phyloP scores from a whole-genome alignment of 2,888 invertebrate genomes.

The Nemapogon koenigi region DNA sequence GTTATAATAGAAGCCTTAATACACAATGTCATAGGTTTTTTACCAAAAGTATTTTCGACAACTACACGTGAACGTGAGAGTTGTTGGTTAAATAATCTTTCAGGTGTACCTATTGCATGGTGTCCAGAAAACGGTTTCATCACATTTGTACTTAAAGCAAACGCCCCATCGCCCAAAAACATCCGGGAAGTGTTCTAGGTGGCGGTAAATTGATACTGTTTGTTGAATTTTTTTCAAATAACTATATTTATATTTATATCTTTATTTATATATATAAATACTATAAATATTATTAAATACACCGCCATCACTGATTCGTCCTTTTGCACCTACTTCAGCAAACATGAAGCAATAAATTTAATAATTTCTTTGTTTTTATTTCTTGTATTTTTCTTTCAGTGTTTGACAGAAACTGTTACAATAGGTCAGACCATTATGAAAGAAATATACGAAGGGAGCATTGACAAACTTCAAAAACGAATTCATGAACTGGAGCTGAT shows the following conservation, averaged over 20 bases:
- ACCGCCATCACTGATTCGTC: conserved; percentile 10
- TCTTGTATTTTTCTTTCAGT: too few relatives aligned
- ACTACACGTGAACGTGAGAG: conserved; percentile 12
- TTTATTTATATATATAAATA: too few relatives aligned
- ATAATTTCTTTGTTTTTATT: too few relatives aligned
- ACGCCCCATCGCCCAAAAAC: conserved; percentile 16
- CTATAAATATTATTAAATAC: conserved; percentile 4
- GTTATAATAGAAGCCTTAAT: conserved; percentile 4
- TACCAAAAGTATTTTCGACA: conserved; percentile 15
- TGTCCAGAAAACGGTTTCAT: conserved; percentile 14
- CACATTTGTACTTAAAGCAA: conserved; percentile 14
- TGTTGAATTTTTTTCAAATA: background rate
- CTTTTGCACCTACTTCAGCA: conserved; percentile 9
- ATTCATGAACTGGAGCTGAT: too few relatives aligned
- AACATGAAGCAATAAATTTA: too few relatives aligned
- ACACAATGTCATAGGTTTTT: conserved; percentile 3
- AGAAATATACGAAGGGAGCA: too few relatives aligned
- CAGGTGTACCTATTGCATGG: conserved; percentile 9
- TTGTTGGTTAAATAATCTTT: conserved; percentile 12
- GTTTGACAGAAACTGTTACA: too few relatives aligned
- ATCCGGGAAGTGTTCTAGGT: conserved; percentile 9
- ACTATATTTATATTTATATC: too few relatives aligned
- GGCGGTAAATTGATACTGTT: conserved; percentile 1
- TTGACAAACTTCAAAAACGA: too few relatives aligned
- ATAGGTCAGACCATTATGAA: too few relatives aligned